These are phyloP conservation scores for Tanypteryx hageni DNA, from an alignment of 2,888 invertebrate genomes.

Conservation along the genomic window DNA sequence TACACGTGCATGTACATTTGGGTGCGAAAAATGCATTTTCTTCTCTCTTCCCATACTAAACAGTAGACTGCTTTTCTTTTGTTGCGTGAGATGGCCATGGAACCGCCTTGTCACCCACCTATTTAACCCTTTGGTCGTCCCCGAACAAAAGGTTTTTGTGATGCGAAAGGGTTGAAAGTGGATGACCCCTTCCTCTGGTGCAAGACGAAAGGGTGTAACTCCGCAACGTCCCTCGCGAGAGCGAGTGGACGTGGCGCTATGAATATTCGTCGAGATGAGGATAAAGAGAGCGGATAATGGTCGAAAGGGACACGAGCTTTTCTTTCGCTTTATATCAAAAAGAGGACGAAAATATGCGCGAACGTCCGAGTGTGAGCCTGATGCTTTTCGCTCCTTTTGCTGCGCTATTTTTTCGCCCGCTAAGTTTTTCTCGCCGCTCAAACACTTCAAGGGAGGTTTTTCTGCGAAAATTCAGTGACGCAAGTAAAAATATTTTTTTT, in stretches of 20 bases:
- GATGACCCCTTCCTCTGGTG: background rate
- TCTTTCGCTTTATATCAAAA: background rate
- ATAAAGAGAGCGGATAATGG: background rate
- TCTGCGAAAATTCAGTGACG: too few relatives aligned
- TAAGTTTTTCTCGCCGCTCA: background rate
- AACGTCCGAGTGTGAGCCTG: background rate
- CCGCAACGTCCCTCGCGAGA: background rate
- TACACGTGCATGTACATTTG: too few relatives aligned
- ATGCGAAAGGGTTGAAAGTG: too few relatives aligned
- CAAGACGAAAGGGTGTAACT: slow-evolving; percentile 27
- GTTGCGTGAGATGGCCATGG: too few relatives aligned
- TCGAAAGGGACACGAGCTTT: background rate
- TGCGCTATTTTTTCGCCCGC: background rate
- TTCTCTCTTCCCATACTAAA: too few relatives aligned
- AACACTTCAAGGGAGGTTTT: too few relatives aligned
- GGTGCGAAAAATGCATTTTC: too few relatives aligned
- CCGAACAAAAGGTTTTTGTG: too few relatives aligned
- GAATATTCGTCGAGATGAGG: background rate
- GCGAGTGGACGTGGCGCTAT: background rate
- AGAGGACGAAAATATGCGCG: background rate
- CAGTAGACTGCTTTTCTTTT: too few relatives aligned
- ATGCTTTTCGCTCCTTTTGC: background rate
- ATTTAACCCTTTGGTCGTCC: too few relatives aligned
- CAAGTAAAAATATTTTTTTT: too few relatives aligned
- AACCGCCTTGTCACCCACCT: too few relatives aligned